phyloP scores from a whole-genome alignment of 2,888 invertebrate species.

The Heliothis peltigera region DNA sequence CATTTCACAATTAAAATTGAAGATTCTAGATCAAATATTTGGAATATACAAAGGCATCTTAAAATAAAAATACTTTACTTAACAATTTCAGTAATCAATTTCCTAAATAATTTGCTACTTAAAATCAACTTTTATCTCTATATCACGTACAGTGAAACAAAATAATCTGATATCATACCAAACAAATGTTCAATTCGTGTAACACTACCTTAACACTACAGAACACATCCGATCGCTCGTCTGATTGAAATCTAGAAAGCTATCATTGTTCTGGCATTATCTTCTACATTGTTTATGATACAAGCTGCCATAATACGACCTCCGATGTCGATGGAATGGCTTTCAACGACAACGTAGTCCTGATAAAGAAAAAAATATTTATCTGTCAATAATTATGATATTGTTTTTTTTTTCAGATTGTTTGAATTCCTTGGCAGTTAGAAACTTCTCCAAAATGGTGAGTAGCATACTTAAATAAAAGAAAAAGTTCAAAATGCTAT shows the following conservation, averaged over 20 bases:
- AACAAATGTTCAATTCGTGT: slow-evolving; percentile 14
- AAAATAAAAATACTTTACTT: no score
- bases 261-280: slow-evolving; percentile 54
- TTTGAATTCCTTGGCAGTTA: neutral
- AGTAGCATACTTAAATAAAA: no score
- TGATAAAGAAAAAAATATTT: neutral
- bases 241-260: slow-evolving; percentile 58
- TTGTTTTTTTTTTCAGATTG: slow-evolving; percentile 26
- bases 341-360: slow-evolving; percentile 18
- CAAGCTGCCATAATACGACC: slow-evolving; percentile 43
- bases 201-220: slow-evolving; percentile 17
- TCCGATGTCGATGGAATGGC: slow-evolving; percentile 16
- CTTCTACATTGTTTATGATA: slow-evolving; percentile 49
- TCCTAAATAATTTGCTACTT: no score
- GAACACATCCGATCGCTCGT: slow-evolving; percentile 22
- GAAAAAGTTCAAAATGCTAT: no score
- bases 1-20: no score
- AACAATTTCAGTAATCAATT: neutral
- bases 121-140: no score
- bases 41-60: no score
- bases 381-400: neutral
- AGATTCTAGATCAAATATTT: no score
- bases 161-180: no score
- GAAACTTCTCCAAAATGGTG: neutral
- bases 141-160: no score